phyloP scores from a whole-genome alignment of 2,888 invertebrate species.

The Marronus borbonicus region DNA sequence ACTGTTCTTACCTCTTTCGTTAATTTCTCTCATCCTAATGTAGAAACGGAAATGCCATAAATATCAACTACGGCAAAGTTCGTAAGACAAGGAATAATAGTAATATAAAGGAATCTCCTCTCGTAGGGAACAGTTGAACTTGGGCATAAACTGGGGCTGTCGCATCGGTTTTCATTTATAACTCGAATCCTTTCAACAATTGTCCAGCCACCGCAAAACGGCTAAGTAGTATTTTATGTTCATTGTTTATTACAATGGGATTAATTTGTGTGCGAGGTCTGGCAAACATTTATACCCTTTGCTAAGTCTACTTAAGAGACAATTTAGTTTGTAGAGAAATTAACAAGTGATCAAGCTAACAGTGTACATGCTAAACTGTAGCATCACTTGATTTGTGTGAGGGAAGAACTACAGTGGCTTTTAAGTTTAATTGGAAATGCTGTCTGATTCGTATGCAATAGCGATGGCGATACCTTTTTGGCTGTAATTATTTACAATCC shows the following conservation, averaged over 20 bases:
- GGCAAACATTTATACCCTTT: constrained; percentile 2
- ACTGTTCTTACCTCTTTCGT: background rate
- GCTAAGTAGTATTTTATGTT: constrained; percentile 47
- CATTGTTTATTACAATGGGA: constrained; percentile 41
- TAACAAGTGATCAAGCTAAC: background rate
- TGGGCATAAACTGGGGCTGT: constrained; percentile 34
- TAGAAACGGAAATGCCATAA: background rate
- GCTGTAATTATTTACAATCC: too few species aligned
- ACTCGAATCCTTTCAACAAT: constrained; percentile 42
- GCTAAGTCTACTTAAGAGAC: constrained; percentile 26
- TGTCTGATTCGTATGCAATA: too few species aligned
- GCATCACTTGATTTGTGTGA: too few species aligned
- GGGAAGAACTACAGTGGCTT: too few species aligned
- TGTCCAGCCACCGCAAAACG: constrained; percentile 42
- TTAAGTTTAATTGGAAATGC: too few species aligned
- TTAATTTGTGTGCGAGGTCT: constrained; percentile 19
- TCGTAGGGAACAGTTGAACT: constrained; percentile 24
- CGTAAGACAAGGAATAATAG: background rate
- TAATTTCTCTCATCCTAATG: background rate
- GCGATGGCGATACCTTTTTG: too few species aligned
- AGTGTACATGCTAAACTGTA: too few species aligned
- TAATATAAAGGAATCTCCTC: background rate
- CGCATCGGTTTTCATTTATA: constrained; percentile 19
- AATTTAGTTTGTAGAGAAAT: background rate
- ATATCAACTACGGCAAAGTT: background rate